These are phyloP conservation scores for Ips typographus DNA, from an alignment of 1,140 invertebrate species.

Conservation along the genomic window DNA sequence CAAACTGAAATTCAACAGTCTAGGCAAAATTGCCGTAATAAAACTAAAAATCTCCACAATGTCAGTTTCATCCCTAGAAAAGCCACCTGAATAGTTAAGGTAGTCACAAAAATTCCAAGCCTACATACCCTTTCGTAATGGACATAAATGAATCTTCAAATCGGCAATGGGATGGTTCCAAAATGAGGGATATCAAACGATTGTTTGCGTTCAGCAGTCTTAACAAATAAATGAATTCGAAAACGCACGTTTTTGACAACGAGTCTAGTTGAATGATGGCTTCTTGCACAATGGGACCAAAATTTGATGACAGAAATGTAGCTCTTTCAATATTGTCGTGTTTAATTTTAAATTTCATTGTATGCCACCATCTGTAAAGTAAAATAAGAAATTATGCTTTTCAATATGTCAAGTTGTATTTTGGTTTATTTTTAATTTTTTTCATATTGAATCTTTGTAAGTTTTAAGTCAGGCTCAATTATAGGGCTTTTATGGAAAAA, in stretches of 20 bases:
- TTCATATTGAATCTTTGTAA: no score
- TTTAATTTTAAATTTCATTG: conserved; percentile 44
- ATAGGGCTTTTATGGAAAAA: no score
- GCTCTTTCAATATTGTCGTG: conserved; percentile 39
- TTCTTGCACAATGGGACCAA: conserved; percentile 44
- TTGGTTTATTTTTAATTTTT: no score
- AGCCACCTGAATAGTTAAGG: not conserved
- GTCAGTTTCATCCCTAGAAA: conserved; percentile 22
- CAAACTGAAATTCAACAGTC: conserved; percentile 44
- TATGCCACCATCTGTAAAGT: conserved; percentile 46
- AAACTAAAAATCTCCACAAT: conserved; percentile 22
- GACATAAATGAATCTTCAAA: conserved; percentile 35
- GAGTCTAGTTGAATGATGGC: conserved; percentile 46
- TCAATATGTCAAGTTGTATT: no score
- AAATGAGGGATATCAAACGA: conserved; percentile 45
- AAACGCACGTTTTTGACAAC: conserved; percentile 42
- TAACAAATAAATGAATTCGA: conserved; percentile 46
- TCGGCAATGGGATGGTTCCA: conserved; percentile 49
- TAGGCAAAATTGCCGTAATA: conserved; percentile 32
- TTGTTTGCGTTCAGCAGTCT: conserved; percentile 43
- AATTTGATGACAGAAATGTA: conserved; percentile 38
- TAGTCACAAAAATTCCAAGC: no score
- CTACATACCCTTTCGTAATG: conserved; percentile 23
- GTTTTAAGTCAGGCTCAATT: no score
- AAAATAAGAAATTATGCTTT: not conserved